Percentiles rank a stretch among this genome's conserved stretches.
phyloP scores from a whole-genome alignment of 92 coral and sea anemone genomes.

The Porites evermanni region DNA sequence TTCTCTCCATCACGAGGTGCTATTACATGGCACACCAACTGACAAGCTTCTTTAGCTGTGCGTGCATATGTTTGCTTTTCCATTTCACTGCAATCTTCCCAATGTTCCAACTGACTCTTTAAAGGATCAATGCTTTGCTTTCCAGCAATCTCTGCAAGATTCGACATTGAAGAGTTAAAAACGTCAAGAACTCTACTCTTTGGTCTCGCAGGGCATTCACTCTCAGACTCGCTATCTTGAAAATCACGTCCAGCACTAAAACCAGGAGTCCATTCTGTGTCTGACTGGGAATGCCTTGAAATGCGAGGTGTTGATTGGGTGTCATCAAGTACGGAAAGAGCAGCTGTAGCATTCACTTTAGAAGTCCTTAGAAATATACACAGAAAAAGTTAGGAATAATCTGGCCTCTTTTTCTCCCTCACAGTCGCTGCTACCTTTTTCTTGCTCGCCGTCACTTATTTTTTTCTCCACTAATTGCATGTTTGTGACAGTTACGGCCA shows the following conservation, averaged over 20 bases:
- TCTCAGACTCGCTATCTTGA: conserved; percentile 4
- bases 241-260: conserved; percentile 2
- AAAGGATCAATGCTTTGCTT: conserved; percentile 10
- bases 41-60: conserved; percentile 59
- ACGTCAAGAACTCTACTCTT: neutral
- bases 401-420: neutral
- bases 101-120: conserved; percentile 29
- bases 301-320: neutral
- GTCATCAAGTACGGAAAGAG: neutral
- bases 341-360: conserved; percentile 8
- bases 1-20: conserved; percentile 37
- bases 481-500: conserved; percentile 6
- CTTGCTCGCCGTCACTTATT: neutral
- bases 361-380: conserved; percentile 19
- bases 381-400: neutral
- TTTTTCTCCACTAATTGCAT: conserved; percentile 1
- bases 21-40: conserved; percentile 51
- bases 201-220: neutral
- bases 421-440: neutral
- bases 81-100: conserved; percentile 53
- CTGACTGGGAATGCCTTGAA: neutral
- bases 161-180: conserved; percentile 13
- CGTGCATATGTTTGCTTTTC: conserved; percentile 41
- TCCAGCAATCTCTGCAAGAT: conserved; percentile 15
- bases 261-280: conserved; percentile 50